phyloP scores from a whole-genome alignment of 2,797 vertebrate genomes.

The Urosaurus nigricauda region DNA sequence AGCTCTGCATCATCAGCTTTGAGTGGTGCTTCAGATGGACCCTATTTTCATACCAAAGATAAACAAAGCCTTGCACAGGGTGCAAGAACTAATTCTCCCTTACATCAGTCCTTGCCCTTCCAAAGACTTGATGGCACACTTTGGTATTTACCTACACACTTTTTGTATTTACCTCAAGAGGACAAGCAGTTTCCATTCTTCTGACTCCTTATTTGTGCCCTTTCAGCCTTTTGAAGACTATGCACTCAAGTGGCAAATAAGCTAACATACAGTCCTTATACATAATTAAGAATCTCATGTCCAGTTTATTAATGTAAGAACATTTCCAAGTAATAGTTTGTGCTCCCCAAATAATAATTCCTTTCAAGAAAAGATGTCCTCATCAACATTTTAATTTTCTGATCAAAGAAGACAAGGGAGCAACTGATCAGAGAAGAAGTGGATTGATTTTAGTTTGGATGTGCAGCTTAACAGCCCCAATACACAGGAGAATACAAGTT shows the following conservation, averaged over 20 bases:
- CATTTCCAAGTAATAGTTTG: conserved; percentile 69
- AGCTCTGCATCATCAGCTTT: too few species aligned
- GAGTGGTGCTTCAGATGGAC: too few species aligned
- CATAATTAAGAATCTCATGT: conserved; percentile 69
- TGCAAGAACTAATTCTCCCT: too few species aligned
- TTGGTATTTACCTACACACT: too few species aligned
- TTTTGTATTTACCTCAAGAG: too few species aligned
- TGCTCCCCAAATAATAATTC: conserved; percentile 57
- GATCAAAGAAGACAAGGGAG: conserved; percentile 50
- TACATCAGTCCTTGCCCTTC: too few species aligned
- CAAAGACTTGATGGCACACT: too few species aligned
- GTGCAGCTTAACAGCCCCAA: conserved; percentile 25
- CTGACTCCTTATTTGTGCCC: too few species aligned
- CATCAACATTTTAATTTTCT: conserved; percentile 52
- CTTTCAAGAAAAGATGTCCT: conserved; percentile 39
- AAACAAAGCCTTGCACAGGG: too few species aligned
- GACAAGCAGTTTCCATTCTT: too few species aligned
- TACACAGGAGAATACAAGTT: neutral
- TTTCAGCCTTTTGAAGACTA: conserved; percentile 40
- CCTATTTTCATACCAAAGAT: too few species aligned
- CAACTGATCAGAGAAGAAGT: conserved; percentile 49
- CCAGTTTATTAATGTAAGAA: conserved; percentile 69
- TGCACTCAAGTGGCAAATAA: conserved; percentile 62
- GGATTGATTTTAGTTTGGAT: neutral
- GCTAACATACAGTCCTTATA: conserved; percentile 69